A percentile compares a stretch with the other conserved stretches of the same genome.
Conservation (phyloP, 1,140 invertebrate genomes). For the Trissolcus basalis region DNA sequence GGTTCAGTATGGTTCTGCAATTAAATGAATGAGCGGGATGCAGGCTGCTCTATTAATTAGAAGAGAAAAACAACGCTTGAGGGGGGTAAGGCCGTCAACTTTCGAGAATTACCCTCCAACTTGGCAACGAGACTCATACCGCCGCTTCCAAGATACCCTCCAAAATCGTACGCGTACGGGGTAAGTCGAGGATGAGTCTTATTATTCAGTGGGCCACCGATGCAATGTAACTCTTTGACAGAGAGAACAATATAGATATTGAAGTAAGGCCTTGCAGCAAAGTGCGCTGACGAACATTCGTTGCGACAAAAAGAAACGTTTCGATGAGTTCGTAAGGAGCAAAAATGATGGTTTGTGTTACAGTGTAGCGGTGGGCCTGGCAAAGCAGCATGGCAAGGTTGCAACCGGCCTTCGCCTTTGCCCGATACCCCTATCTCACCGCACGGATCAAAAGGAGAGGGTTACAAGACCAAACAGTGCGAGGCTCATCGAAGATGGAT, state of each 20-base stretch:
- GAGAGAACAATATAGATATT: too few species aligned
- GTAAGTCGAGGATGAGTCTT: slow-evolving; percentile 68
- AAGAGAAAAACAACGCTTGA: slow-evolving; percentile 87
- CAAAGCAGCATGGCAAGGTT: slow-evolving; percentile 88
- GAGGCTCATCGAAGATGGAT: slow-evolving; percentile 86
- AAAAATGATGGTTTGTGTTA: slow-evolving; percentile 54
- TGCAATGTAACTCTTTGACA: too few species aligned
- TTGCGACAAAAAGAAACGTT: too few species aligned
- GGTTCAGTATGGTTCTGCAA: too few species aligned
- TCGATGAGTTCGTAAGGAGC: too few species aligned
- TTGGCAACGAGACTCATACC: slow-evolving; percentile 89
- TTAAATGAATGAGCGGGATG: slow-evolving; percentile 80
- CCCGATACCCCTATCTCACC: slow-evolving; percentile 69
- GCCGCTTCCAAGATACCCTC: slow-evolving; percentile 89
- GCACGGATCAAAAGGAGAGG: slow-evolving; percentile 76
- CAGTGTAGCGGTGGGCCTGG: slow-evolving; percentile 76
- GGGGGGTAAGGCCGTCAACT: slow-evolving; percentile 84
- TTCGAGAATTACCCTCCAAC: slow-evolving; percentile 88
- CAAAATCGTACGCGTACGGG: slow-evolving; percentile 83
- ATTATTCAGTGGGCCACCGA: too few species aligned
- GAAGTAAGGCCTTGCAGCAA: too few species aligned
- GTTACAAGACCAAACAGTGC: slow-evolving; percentile 80
- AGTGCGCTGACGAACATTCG: too few species aligned
- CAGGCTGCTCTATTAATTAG: slow-evolving; percentile 92
- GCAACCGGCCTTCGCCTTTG: slow-evolving; percentile 80